Evolutionary conservation across 2,888 invertebrate genomes (phyloP).

Genomic region (Nomada flava): DNA sequence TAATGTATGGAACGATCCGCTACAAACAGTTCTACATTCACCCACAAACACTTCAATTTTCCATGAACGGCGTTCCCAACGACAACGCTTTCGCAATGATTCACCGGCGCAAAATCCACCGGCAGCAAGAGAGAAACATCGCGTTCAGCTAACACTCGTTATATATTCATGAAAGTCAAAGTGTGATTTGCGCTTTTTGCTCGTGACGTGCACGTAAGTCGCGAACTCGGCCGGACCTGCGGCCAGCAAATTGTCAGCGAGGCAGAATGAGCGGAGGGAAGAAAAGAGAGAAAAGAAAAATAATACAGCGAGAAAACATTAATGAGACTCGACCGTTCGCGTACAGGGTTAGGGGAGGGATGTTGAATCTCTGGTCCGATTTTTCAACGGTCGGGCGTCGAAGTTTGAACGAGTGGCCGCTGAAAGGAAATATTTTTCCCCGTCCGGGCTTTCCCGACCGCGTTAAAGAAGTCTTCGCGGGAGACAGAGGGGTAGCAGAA

Average conservation of each 20-base stretch:
- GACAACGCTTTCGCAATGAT: slow-evolving; percentile 4
- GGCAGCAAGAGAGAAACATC: background rate
- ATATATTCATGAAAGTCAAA: slow-evolving; percentile 33
- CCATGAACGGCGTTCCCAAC: background rate
- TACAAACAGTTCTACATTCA: background rate
- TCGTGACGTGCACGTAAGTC: slow-evolving; percentile 4
- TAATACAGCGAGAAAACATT: slow-evolving; percentile 38
- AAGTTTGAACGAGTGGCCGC: slow-evolving; percentile 30
- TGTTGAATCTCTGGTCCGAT: slow-evolving; percentile 22
- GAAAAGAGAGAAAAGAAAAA: background rate
- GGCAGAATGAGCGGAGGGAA: background rate
- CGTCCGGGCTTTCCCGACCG: slow-evolving; percentile 6
- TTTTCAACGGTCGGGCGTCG: slow-evolving; percentile 28
- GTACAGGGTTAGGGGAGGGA: background rate
- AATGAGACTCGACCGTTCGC: slow-evolving; percentile 27
- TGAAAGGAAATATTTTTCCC: slow-evolving; percentile 47
- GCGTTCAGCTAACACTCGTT: slow-evolving; percentile 17
- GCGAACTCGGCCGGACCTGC: background rate
- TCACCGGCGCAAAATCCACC: background rate
- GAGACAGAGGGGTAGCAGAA: background rate
- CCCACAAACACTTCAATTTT: background rate
- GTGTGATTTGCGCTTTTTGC: slow-evolving; percentile 30
- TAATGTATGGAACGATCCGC: background rate
- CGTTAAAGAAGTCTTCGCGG: slow-evolving; percentile 15
- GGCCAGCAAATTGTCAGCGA: background rate